Conservation (phyloP, 2,888 invertebrate species). For the Cistogaster globosa region DNA sequence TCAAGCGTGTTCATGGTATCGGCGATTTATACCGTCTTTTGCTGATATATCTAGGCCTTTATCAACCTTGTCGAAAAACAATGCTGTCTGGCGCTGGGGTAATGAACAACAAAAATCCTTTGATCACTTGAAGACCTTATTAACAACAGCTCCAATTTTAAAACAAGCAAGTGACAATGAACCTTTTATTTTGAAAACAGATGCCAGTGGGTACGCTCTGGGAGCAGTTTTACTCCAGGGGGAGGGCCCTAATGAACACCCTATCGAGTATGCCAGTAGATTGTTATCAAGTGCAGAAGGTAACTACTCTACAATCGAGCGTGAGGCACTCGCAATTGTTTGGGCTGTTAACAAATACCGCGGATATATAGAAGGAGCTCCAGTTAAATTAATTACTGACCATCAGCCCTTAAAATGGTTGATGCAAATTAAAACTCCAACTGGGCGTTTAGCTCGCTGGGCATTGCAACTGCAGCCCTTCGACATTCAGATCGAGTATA, state of each 20-base stretch:
- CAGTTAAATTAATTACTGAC: constrained; percentile 77
- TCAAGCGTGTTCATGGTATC: too few relatives aligned
- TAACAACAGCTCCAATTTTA: too few relatives aligned
- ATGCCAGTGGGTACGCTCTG: constrained; percentile 74
- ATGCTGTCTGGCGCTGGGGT: too few relatives aligned
- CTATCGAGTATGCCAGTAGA: constrained; percentile 74
- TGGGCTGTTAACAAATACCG: constrained; percentile 70
- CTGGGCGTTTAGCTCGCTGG: constrained; percentile 82
- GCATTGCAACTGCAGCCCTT: constrained; percentile 80
- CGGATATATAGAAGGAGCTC: constrained; percentile 79
- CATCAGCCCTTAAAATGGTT: constrained; percentile 78
- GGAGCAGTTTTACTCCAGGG: constrained; percentile 70
- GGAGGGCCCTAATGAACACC: constrained; percentile 72
- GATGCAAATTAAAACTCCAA: constrained; percentile 79
- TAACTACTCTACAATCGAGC: constrained; percentile 81
- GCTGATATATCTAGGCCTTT: too few relatives aligned
- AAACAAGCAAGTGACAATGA: constrained; percentile 71
- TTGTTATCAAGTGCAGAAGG: constrained; percentile 75
- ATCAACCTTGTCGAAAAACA: too few relatives aligned
- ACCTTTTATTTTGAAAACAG: constrained; percentile 46
- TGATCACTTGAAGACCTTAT: too few relatives aligned
- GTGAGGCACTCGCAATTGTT: constrained; percentile 78
- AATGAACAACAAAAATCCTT: too few relatives aligned
- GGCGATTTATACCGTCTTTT: too few relatives aligned
- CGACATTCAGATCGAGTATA: constrained; percentile 80